Base-by-base conservation (phyloP, 2,888 invertebrate genomes). In the Reticulitermes lucifugus region DNA sequence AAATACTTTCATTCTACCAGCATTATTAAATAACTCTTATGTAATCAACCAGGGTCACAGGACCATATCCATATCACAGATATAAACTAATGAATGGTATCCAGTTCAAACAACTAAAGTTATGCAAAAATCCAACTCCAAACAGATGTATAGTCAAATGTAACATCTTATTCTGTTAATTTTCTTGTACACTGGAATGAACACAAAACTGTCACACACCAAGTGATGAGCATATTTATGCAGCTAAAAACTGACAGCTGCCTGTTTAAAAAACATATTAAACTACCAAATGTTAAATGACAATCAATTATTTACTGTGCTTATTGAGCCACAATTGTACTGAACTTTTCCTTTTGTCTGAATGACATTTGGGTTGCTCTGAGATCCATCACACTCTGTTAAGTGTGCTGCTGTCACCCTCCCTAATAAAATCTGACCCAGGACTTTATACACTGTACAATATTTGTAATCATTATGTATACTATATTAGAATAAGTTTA, bases 271-370 rank as follows among this genome's bases (percentile, higher is more conserved):
- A 65, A 65, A 25, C 65, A n/a, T 6, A 81, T 81, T 81, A 81
- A 81, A 41, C 81, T 81, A 81, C 46, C 81, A 70, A 70, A 70
- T 46, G 43, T 43, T 70, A 81, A 81, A 65, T 22, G 60, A 81
- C 29, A 51, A 59, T 51, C 55, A 46, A 46, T 46, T 46, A 46
- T 46, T 46, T 12, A 46, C 46, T 12, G 25, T 59, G 55, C 29
- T 29, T 80, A 80, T 84, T 84, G 84, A 84, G 84, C 84, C 77
- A 59, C 41, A 59, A 59, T 84, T 84, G 84, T 84, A 84, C 84
- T 84, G 79, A 77, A 46, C 12, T 43, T 84, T 81, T 81, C 46
- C 65, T 70, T 70, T 22, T 77, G 77, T 84, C 84, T 83, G 70
- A 83, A 65, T 46, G 82, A 83, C 82, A 83, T 83, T 83, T 83